Evolutionary conservation across 2,113 vertebrate genomes (phyloP), one percentile per base, ranked within the genome.

Genomic region (Corythornis madagascariensis): DNA sequence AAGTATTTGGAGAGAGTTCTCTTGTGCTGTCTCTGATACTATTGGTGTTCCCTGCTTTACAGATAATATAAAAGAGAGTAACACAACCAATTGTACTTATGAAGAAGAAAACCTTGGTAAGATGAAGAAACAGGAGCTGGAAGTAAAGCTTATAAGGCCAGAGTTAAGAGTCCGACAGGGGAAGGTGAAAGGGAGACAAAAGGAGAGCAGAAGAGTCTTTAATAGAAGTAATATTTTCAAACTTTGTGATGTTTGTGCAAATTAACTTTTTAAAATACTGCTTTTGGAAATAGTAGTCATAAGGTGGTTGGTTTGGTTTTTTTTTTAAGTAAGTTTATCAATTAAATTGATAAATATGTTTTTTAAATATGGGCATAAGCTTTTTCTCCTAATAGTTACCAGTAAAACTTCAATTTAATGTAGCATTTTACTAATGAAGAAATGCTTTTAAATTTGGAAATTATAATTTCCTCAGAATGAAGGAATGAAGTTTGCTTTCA

Each of bases 101-200:
- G 13, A 60, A 43, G 60, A 47, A 47, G 26, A 40, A 53, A 81
- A 61, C 2, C 20, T 59, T n/a, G 11, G n/a, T 73, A 38, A 29
- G 19, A 16, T 63, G 29, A 63, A 38, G 35, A 72, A 61, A 28
- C 0, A 4, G 35, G 20, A 91, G 11, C 28, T 72, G 31, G 31
- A 84, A 57, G 18, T 31, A 61, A 47, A 12, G 31, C 38, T 13
- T 33, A 11, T 31, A 59, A 65, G 40, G 50, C 19, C 29, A 82
- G 18, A 35, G 47, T 0, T 1, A 11, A 11, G 25, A 20, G 13
- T 13, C 48, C 38, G 6, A 24, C 1, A 45, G 20, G 25, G 63
- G 45, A 48, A 55, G 4, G 28, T 35, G 18, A 26, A 6, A 28
- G 52, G 10, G 10, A 67, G 56, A 35, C 57, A 33, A 40, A 47